Percentiles rank a stretch among this genome's conserved stretches.
These are phyloP conservation scores for Nothura maculosa DNA, from an alignment of 2,797 vertebrate species.

Conservation along the genomic window DNA sequence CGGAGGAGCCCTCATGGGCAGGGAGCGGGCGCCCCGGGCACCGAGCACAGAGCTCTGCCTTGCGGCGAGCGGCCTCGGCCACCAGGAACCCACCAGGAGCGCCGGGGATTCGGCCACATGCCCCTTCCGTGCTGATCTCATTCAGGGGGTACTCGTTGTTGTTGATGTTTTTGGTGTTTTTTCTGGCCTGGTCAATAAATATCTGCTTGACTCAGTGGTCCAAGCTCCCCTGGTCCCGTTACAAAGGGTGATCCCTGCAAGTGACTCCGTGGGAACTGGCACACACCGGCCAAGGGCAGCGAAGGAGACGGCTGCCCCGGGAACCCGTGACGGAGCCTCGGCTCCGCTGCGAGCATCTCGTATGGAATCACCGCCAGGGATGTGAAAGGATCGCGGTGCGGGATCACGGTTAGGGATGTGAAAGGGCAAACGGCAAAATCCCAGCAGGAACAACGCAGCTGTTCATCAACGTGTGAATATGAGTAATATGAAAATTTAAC, in stretches of 20 bases:
- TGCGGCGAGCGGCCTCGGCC: background rate
- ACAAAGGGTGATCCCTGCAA: background rate
- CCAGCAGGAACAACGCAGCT: slow-evolving; percentile 73
- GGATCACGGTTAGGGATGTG: slow-evolving; percentile 45
- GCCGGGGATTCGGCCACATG: background rate
- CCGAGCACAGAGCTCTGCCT: slow-evolving; percentile 77
- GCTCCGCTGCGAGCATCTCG: background rate
- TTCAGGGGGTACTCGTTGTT: background rate
- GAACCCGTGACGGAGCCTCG: background rate
- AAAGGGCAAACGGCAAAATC: slow-evolving; percentile 74
- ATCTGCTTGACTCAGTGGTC: background rate
- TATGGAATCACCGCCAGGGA: too few species aligned
- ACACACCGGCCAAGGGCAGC: background rate
- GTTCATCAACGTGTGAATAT: slow-evolving; percentile 66
- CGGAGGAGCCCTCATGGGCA: slow-evolving; percentile 76
- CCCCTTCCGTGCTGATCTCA: too few species aligned
- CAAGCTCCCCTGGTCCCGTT: background rate
- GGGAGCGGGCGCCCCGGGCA: slow-evolving; percentile 72
- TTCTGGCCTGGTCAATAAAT: background rate
- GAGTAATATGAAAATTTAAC: slow-evolving; percentile 74
- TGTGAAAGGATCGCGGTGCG: slow-evolving; percentile 24
- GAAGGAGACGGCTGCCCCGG: background rate
- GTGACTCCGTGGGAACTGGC: background rate
- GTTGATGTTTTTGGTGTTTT: background rate
- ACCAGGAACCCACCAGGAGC: background rate